Conservation (phyloP, 2,113 vertebrate genomes). For the Chionis minor region DNA sequence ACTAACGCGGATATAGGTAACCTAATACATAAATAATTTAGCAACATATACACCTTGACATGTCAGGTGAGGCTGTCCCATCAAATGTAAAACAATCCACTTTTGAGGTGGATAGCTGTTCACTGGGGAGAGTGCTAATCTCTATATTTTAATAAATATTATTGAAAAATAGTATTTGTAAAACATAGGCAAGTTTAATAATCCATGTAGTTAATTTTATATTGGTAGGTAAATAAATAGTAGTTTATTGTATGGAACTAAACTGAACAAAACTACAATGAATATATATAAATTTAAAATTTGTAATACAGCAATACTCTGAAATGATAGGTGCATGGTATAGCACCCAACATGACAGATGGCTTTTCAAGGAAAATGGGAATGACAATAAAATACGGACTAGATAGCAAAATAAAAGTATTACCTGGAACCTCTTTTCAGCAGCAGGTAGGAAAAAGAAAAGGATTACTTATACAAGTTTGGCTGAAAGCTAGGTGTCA, state of each 20-base stretch:
- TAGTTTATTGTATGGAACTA: not conserved
- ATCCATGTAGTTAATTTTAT: not conserved
- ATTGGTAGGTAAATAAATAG: not conserved
- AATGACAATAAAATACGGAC: constrained; percentile 27
- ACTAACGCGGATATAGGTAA: not conserved
- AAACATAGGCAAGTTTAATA: not conserved
- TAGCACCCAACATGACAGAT: constrained; percentile 37
- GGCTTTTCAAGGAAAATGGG: constrained; percentile 40
- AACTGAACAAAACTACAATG: not conserved
- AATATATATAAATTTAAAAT: not conserved
- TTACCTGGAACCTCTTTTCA: constrained; percentile 97
- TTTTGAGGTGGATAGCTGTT: not conserved
- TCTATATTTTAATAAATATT: not conserved
- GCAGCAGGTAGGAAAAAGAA: constrained; percentile 82
- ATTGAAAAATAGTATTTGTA: not conserved
- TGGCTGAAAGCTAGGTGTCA: not conserved
- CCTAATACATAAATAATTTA: not conserved
- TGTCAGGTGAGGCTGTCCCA: not conserved
- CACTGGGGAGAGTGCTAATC: not conserved
- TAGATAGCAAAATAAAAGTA: constrained; percentile 60
- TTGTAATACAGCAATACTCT: not conserved
- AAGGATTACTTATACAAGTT: constrained; percentile 69
- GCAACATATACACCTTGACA: not conserved
- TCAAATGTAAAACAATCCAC: not conserved
- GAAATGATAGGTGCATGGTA: not conserved